Percentiles rank a stretch among this genome's conserved stretches.
Conservation (phyloP, 2,888 invertebrate genomes). For the Dicyrtomina minuta region DNA sequence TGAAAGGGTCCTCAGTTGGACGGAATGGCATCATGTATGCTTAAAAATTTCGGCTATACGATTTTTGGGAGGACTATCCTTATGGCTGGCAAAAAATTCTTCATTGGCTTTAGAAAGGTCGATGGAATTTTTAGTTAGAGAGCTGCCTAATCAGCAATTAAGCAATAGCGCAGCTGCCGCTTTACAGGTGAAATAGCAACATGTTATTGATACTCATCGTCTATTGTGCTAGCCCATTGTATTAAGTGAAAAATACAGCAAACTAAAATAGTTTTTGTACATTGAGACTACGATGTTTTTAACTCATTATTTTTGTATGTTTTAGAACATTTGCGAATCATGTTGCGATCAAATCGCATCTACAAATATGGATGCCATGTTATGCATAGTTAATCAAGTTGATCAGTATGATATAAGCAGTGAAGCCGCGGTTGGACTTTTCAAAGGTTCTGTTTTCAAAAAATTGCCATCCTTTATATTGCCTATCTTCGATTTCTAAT, state of each 20-base stretch:
- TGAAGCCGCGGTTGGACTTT: slow-evolving; percentile 71
- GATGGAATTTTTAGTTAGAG: slow-evolving; percentile 70
- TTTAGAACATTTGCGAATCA: slow-evolving; percentile 77
- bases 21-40: slow-evolving; percentile 49
- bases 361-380: slow-evolving; percentile 69
- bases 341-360: slow-evolving; percentile 75
- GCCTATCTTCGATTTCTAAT: too few relatives aligned
- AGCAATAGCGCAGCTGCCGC: slow-evolving; percentile 80
- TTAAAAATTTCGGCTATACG: slow-evolving; percentile 48
- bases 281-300: too few relatives aligned
- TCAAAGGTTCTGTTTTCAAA: too few relatives aligned
- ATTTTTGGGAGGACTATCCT: slow-evolving; percentile 50
- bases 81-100: slow-evolving; percentile 48
- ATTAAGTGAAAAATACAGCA: not conserved
- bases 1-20: slow-evolving; percentile 43
- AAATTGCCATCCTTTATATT: too few relatives aligned
- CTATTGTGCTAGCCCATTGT: not conserved
- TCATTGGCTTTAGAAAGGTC: slow-evolving; percentile 44
- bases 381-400: slow-evolving; percentile 72
- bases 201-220: not conserved
- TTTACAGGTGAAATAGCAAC: slow-evolving; percentile 58
- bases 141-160: slow-evolving; percentile 71
- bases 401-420: slow-evolving; percentile 73
- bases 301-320: too few relatives aligned
- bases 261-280: not conserved